Evolutionary conservation across 2,113 vertebrate genomes (phyloP).

Genomic region (Caloenas nicobarica): DNA sequence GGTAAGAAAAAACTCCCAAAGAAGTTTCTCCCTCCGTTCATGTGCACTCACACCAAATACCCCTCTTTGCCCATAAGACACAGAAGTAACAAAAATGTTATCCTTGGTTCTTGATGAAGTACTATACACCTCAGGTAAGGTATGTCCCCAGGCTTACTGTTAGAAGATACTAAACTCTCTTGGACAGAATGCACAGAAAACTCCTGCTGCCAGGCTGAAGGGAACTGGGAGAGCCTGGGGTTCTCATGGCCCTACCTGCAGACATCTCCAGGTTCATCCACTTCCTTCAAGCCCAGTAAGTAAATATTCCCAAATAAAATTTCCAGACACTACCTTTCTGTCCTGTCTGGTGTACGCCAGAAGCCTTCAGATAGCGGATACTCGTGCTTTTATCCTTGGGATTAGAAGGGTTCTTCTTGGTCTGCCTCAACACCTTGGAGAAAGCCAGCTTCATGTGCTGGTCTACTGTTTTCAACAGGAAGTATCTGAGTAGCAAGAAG

Average conservation of each 20-base stretch:
- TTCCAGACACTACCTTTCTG: conserved; percentile 89
- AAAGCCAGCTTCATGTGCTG: conserved; percentile 99
- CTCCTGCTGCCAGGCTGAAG: neutral
- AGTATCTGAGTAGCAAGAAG: conserved; percentile 82
- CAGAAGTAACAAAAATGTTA: neutral
- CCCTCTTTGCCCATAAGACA: neutral
- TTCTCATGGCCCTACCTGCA: neutral
- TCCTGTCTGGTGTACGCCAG: conserved; percentile 86
- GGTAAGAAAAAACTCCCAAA: neutral
- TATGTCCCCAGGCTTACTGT: neutral
- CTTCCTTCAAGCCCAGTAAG: conserved; percentile 20
- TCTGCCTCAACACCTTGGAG: conserved; percentile 96
- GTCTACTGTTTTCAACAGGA: conserved; percentile 92
- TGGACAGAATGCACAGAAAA: neutral
- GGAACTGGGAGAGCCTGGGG: neutral
- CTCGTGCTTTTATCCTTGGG: conserved; percentile 98
- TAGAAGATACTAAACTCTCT: neutral
- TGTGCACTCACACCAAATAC: neutral
- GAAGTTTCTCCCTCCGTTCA: neutral
- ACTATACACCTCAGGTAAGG: neutral
- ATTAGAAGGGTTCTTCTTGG: conserved; percentile 97
- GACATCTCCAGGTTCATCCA: neutral
- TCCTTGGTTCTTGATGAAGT: neutral
- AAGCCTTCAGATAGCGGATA: conserved; percentile 94
- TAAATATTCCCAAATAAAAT: neutral